Evolutionary conservation across 2,113 vertebrate species (phyloP).

Genomic region (Sprattus sprattus): DNA sequence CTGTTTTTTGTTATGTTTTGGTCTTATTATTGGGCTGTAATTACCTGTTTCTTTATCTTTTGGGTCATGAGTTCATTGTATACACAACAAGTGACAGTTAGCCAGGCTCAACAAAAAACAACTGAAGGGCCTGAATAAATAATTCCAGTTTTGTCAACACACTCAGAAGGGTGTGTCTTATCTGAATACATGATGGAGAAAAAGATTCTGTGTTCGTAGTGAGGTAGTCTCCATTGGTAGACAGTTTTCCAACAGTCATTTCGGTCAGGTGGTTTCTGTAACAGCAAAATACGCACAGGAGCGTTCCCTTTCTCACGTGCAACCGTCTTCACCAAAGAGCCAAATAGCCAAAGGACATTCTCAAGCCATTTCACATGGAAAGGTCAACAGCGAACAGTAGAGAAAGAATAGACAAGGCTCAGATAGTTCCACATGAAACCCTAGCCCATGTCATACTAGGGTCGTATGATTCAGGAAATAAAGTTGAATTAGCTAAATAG

Average conservation of each 20-base stretch:
- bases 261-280: neutral
- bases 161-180: neutral
- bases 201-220: neutral
- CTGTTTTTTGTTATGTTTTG: neutral
- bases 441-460: neutral
- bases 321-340: neutral
- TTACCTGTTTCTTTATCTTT: neutral
- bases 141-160: neutral
- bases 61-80: neutral
- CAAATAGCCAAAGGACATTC: neutral
- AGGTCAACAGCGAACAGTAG: neutral
- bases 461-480: neutral
- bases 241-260: neutral
- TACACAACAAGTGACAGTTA: neutral
- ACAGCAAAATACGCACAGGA: neutral
- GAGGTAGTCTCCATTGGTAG: neutral
- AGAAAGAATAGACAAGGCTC: neutral
- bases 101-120: neutral
- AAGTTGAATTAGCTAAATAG: neutral
- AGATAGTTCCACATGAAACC: neutral
- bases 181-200: neutral
- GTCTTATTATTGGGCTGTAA: neutral
- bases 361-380: neutral
- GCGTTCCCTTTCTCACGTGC: neutral
- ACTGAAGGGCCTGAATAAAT: neutral